phyloP scores from a whole-genome alignment of 2,113 vertebrate genomes.

The Formicarius rufipectus region DNA sequence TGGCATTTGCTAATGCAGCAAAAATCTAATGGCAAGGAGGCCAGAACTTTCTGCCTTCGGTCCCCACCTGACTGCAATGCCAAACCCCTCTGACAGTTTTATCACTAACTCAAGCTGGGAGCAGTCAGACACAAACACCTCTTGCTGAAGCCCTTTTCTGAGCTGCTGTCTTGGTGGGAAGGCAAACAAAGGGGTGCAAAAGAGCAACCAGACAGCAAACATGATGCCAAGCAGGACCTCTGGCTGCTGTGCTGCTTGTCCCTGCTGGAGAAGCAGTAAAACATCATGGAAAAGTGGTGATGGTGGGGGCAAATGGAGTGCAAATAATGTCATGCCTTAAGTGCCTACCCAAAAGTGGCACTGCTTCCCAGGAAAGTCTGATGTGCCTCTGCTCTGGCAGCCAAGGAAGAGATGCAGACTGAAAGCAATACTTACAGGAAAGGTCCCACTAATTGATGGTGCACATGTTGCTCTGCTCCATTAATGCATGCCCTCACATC shows the following conservation, averaged over 20 bases:
- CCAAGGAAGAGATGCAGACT: not conserved
- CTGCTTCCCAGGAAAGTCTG: not conserved
- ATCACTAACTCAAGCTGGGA: not conserved
- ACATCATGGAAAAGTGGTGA: rapidly evolving
- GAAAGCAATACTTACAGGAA: not conserved
- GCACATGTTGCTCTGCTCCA: not conserved
- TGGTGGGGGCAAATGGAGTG: not conserved
- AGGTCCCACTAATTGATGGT: not conserved
- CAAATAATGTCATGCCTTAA: not conserved
- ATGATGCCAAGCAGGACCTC: not conserved
- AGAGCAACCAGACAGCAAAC: not conserved
- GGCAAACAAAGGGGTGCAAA: not conserved
- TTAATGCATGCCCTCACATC: rapidly evolving
- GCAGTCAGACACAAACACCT: not conserved
- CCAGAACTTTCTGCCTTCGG: not conserved
- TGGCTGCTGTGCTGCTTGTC: not conserved
- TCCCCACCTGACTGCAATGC: not conserved
- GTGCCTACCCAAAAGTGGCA: not conserved
- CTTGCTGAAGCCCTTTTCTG: not conserved
- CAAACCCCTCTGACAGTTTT: not conserved
- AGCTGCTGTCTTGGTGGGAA: not conserved
- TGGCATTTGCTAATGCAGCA: not conserved
- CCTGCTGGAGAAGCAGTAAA: not conserved
- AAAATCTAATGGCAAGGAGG: not conserved
- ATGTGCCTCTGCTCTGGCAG: not conserved